Base-by-base conservation (phyloP, 2,113 vertebrate genomes). In the Elephantulus edwardii region DNA sequence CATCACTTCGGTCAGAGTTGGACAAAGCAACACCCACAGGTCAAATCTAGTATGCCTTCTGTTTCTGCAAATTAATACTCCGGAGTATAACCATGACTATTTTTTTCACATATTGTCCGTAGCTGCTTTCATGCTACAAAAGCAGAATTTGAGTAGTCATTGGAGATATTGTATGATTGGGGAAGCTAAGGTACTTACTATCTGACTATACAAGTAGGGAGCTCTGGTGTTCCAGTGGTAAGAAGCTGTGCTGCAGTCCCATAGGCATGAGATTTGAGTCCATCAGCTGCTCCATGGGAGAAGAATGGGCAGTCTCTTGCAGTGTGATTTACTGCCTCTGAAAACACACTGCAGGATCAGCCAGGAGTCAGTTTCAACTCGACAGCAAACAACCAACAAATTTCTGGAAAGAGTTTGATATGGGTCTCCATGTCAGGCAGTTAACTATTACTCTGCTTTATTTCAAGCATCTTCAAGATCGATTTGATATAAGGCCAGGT, bases 401-500 rank as follows among this genome's bases (percentile, higher is more conserved):
- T n/a, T n/a, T n/a, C n/a, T n/a, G n/a, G n/a, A n/a, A n/a, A 38
- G 56, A n/a, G 26, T 2, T n/a, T 0, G 4, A 44, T 70, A 0
- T 44, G n/a, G n/a, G n/a, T n/a, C 64, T 19, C 50, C 35, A 4
- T 48, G 46, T 80, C 33, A 76, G 20, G 84, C 28, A 48, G 14
- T 35, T 86, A 83, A 83, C 79, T 87, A 3, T 84, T 44, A 14
- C 30, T 70, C 85, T 94, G 24, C 64, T 97, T 64, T 93, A 72
- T 96, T 98, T 97, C 91, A 90, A 99, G 99, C 96, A 97, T 95
- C 97, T 99, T 60, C 96, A 91, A 62, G 97, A 98, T 84, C 97
- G 95, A 58, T 96, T 98, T 92, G 98, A 98, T 94, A 97, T 99
- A 96, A 98, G 98, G 19, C 98, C 99, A 14, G 99, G 99, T 91